Evolutionary conservation across 2,113 vertebrate species (phyloP).

Genomic region (Antechinus flavipes): DNA sequence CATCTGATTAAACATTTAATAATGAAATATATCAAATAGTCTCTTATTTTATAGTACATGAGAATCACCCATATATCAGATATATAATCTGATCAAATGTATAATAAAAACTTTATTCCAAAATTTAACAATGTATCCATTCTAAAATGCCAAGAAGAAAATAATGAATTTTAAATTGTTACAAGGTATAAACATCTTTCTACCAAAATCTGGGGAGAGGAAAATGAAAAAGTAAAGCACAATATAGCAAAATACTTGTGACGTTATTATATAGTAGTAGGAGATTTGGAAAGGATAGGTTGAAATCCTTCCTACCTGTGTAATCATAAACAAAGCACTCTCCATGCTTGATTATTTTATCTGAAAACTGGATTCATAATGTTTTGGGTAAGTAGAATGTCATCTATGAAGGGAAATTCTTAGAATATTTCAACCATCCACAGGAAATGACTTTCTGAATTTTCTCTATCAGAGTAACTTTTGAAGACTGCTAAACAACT

Average conservation of each 20-base stretch:
- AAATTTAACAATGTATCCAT: conserved; percentile 59
- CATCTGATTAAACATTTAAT: conserved; percentile 61
- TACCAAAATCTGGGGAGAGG: conserved; percentile 65
- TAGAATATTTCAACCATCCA: background rate
- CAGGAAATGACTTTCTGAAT: background rate
- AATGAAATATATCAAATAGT: conserved; percentile 66
- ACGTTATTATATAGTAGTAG: no score
- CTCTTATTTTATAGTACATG: conserved; percentile 52
- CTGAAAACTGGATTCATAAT: background rate
- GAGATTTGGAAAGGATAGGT: background rate
- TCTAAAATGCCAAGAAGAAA: conserved; percentile 64
- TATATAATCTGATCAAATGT: conserved; percentile 42
- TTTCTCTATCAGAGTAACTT: background rate
- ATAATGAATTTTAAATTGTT: conserved; percentile 69
- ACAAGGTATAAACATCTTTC: conserved; percentile 61
- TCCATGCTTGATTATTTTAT: background rate
- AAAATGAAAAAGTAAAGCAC: conserved; percentile 43
- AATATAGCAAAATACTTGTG: background rate
- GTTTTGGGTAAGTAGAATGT: background rate
- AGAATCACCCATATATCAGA: conserved; percentile 51
- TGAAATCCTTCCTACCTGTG: background rate
- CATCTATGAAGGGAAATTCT: background rate
- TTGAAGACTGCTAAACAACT: background rate
- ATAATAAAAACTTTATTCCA: conserved; percentile 71
- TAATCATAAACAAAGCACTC: background rate